These are phyloP conservation scores for Chloroceryle inda DNA, from an alignment of 2,797 vertebrate genomes.

Conservation along the genomic window DNA sequence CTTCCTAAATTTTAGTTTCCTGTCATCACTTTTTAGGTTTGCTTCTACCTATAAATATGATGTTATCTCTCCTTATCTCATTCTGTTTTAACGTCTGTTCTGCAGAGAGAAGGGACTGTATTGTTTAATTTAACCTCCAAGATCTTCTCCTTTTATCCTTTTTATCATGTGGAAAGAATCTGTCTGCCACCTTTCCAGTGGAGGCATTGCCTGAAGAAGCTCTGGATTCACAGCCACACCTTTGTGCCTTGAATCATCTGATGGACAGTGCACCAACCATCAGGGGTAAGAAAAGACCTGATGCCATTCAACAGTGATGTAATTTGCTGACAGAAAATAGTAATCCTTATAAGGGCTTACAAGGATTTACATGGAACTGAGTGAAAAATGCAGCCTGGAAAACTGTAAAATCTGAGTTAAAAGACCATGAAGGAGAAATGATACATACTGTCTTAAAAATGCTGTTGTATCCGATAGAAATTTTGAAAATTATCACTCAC, in stretches of 20 bases:
- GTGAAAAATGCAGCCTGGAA: neutral
- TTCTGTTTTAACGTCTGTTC: neutral
- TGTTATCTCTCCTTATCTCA: neutral
- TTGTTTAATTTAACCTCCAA: neutral
- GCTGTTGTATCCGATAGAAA: neutral
- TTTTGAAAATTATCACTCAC: neutral
- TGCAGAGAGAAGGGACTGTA: neutral
- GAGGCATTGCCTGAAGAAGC: neutral
- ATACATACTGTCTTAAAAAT: neutral
- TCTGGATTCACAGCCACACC: neutral
- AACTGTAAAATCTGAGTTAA: neutral
- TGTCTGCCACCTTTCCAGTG: neutral
- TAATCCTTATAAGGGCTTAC: neutral
- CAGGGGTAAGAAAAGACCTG: neutral
- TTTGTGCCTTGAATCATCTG: neutral
- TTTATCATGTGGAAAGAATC: neutral
- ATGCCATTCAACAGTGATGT: neutral
- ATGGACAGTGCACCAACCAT: fast-evolving
- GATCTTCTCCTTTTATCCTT: neutral
- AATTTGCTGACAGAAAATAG: neutral
- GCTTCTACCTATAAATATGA: neutral
- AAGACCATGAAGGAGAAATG: neutral
- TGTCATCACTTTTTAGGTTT: neutral
- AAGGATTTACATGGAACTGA: neutral
- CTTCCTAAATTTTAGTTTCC: neutral